Base-by-base conservation (phyloP, 2,113 vertebrate genomes). In the Tragelaphus strepsiceros region DNA sequence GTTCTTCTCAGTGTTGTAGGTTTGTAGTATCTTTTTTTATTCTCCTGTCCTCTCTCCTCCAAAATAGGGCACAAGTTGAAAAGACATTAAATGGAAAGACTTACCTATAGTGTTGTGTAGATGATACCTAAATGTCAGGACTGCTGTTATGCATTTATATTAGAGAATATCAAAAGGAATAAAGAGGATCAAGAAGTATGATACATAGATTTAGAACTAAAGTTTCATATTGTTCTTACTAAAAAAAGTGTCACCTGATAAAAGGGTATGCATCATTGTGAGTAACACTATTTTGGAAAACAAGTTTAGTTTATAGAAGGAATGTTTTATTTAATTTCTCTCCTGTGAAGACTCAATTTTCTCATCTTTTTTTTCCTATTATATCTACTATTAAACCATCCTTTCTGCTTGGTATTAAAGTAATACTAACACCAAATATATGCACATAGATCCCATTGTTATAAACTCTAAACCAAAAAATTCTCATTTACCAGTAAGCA, bases 401-500 rank as follows among this genome's bases (percentile, higher is more conserved):
- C 17, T 59, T 92, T 94, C 11, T 94, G 35, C 12, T 80, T 96
- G 14, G 30, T 21, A 80, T 5, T 88, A 58, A 90, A 39, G 10
- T 26, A 82, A 46, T 88, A 28, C 15, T 67, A 21, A n/a, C 43
- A 88, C 9, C 54, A 87, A 77, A 59, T 43, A 81, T 59, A 83
- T 46, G 43, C 2, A 83, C 30, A 78, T n/a, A 26, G 62, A 87
- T 82, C 35, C 16, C 19, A 59, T 32, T 96, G n/a, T 89, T 53
- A 51, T 53, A 96, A 87, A 49, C 16, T 59, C 46, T 92, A 74
- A 97, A 43, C 5, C 81, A 21, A 14, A 35, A 49, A 87, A 53
- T 92, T 95, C 26, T 87, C 43, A 58, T 58, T 94, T 90, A 67
- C 9, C 77, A 84, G 49, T 67, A 77, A 53, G n/a, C 81, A 9